Conservation (phyloP, 2,888 invertebrate species). For the Acheta domesticus region DNA sequence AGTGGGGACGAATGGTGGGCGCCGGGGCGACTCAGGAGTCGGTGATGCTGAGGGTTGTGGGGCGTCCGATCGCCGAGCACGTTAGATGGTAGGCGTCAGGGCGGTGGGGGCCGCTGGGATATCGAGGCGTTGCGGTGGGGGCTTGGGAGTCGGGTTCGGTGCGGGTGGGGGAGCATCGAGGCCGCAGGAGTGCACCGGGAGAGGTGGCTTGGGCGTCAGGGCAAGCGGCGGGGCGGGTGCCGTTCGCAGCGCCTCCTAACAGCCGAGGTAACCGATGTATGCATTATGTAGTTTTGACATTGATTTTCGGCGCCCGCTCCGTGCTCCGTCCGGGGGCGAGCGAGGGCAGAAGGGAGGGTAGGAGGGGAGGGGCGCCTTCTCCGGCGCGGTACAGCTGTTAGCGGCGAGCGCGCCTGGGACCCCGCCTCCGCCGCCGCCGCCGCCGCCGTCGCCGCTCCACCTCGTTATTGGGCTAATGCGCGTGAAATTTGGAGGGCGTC, state of each 20-base stretch:
- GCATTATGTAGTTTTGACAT: slow-evolving; percentile 18
- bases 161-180: too few species aligned
- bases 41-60: too few species aligned
- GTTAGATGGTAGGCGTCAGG: too few species aligned
- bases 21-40: too few species aligned
- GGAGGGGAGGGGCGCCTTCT: neutral
- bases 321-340: slow-evolving; percentile 4
- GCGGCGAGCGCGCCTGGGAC: neutral
- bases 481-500: slow-evolving; percentile 23
- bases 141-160: too few species aligned
- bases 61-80: too few species aligned
- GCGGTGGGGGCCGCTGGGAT: too few species aligned
- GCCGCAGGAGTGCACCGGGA: too few species aligned
- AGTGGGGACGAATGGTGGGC: too few species aligned
- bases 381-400: slow-evolving; percentile 2
- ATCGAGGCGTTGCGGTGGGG: too few species aligned
- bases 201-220: neutral
- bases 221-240: neutral
- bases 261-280: slow-evolving; percentile 18
- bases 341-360: neutral
- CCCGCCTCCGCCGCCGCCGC: neutral
- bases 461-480: slow-evolving; percentile 22
- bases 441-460: neutral
- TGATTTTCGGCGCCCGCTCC: neutral
- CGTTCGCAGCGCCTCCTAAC: neutral